phyloP scores from a whole-genome alignment of 2,113 vertebrate species.

The Cricetomys ansorgei region DNA sequence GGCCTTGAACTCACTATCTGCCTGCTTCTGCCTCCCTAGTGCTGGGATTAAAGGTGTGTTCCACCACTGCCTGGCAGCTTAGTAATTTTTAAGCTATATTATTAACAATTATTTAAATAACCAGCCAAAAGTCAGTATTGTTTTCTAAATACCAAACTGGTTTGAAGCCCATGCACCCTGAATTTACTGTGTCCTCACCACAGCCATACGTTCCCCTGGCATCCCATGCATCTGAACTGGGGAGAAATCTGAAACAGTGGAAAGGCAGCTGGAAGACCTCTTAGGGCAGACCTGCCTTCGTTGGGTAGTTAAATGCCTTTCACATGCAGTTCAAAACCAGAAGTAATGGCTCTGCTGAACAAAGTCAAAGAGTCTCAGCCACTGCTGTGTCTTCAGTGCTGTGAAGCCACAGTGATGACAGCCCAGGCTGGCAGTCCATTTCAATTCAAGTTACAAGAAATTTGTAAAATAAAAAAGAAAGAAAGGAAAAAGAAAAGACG shows the following conservation, averaged over 20 bases:
- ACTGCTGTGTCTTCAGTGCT: not conserved
- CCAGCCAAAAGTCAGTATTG: not conserved
- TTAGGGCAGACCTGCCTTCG: not conserved
- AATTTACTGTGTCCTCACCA: not conserved
- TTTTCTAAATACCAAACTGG: not conserved
- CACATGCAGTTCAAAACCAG: not conserved
- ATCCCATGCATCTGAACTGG: not conserved
- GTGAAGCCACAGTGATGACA: not conserved
- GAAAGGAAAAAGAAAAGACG: no score
- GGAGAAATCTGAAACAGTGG: not conserved
- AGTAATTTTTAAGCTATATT: conserved; percentile 8
- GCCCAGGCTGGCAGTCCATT: not conserved
- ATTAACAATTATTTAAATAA: not conserved
- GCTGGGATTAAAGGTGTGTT: no score
- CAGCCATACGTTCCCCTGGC: not conserved
- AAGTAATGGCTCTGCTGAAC: not conserved
- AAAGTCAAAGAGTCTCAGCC: not conserved
- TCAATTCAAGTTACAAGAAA: not conserved
- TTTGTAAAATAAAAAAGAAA: not conserved
- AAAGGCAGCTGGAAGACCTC: not conserved
- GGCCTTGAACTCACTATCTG: no score
- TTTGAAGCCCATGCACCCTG: not conserved
- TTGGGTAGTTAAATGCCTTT: not conserved
- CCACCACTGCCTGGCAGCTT: no score
- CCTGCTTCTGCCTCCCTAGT: no score